phyloP scores from a whole-genome alignment of 2,888 invertebrate genomes.

The Ormyrus thymus region DNA sequence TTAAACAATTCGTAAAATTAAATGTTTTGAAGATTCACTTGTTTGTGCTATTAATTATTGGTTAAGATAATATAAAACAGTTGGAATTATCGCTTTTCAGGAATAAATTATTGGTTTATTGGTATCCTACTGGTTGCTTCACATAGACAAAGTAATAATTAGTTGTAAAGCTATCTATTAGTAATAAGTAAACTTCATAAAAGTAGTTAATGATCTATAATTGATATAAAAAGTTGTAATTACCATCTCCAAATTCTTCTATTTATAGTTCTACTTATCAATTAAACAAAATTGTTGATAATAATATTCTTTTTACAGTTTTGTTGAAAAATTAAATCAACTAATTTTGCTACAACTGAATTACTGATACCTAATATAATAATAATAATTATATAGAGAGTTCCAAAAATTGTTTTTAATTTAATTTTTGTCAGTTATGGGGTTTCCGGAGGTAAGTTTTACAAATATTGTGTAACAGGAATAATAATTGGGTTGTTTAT shows the following conservation, averaged over 20 bases:
- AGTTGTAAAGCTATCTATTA: conserved; percentile 35
- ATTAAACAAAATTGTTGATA: not conserved
- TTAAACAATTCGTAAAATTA: too few relatives aligned
- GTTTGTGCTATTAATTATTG: too few relatives aligned
- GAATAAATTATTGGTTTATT: conserved; percentile 36
- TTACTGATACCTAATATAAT: not conserved
- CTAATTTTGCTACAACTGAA: not conserved
- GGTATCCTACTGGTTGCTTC: conserved; percentile 48
- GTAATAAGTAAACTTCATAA: conserved; percentile 23
- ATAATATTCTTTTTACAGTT: not conserved
- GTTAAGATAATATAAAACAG: not conserved
- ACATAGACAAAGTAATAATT: conserved; percentile 36
- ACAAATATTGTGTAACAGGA: too few relatives aligned
- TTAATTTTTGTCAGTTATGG: conserved; percentile 50
- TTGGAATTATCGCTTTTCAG: conserved; percentile 38
- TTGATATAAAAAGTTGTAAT: conserved; percentile 1
- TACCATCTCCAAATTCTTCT: not conserved
- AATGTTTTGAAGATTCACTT: too few relatives aligned
- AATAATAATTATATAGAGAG: not conserved
- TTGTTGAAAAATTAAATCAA: not conserved
- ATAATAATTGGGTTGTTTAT: not conserved
- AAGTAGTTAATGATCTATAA: conserved; percentile 15
- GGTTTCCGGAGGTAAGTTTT: conserved; percentile 59
- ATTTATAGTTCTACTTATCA: not conserved
- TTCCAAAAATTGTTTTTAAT: not conserved